Percentiles rank a stretch among this genome's conserved stretches.
These are phyloP conservation scores for Cecropterus lyciades DNA, from an alignment of 1,140 invertebrate species.

Conservation along the genomic window DNA sequence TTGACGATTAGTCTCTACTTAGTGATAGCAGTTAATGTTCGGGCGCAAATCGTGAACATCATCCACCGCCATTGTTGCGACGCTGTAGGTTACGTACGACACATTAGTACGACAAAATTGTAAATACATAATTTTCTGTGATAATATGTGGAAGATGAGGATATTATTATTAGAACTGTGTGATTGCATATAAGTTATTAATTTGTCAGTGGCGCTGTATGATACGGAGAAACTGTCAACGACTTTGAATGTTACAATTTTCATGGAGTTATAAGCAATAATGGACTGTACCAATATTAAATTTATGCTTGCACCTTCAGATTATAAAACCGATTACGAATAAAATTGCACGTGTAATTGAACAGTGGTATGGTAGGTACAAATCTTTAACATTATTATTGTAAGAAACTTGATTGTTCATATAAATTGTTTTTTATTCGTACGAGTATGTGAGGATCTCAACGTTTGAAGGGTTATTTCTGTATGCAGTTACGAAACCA, in stretches of 20 bases:
- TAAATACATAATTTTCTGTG: slow-evolving; percentile 86
- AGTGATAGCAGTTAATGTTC: slow-evolving; percentile 47
- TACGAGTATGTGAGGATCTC: slow-evolving; percentile 6
- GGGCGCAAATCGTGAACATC: slow-evolving; percentile 56
- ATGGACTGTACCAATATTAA: slow-evolving; percentile 32
- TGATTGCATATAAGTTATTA: slow-evolving; percentile 83
- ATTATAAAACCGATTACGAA: slow-evolving; percentile 35
- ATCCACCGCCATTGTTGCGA: slow-evolving; percentile 68
- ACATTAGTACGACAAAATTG: slow-evolving; percentile 83
- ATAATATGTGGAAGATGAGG: slow-evolving; percentile 82
- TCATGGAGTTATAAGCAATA: slow-evolving; percentile 40
- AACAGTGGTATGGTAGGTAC: slow-evolving; percentile 33
- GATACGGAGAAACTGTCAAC: slow-evolving; percentile 49
- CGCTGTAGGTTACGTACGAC: slow-evolving; percentile 75
- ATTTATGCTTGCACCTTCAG: slow-evolving; percentile 34
- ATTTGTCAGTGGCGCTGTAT: slow-evolving; percentile 71
- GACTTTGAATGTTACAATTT: slow-evolving; percentile 38
- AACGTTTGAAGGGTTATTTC: slow-evolving; percentile 17
- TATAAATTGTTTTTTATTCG: slow-evolving; percentile 21
- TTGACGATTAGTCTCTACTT: not conserved
- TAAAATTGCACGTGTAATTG: slow-evolving; percentile 31
- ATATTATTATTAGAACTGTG: slow-evolving; percentile 82
- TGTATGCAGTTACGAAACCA: slow-evolving; percentile 15
- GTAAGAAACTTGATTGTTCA: slow-evolving; percentile 47
- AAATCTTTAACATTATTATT: slow-evolving; percentile 30